Percentiles rank a stretch among this genome's conserved stretches.
Evolutionary conservation across 2,797 vertebrate species (phyloP).

Genomic region (Hapalemur alaotrensis): DNA sequence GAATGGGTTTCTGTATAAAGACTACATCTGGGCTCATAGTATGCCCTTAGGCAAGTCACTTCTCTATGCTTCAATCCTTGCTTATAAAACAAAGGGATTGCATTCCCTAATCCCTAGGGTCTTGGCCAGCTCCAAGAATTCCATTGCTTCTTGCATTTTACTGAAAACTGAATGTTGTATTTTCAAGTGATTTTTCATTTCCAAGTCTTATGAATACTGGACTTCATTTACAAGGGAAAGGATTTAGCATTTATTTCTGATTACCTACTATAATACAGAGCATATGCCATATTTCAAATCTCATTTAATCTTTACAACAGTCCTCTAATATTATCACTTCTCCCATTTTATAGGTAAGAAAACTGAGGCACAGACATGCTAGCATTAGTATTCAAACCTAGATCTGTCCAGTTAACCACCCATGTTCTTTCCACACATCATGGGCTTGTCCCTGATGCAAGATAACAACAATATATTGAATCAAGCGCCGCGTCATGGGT

Average conservation of each 20-base stretch:
- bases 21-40: neutral
- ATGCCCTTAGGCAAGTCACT: neutral
- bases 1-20: neutral
- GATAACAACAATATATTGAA: fast-evolving
- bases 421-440: neutral
- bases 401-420: neutral
- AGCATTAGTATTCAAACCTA: neutral
- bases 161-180: neutral
- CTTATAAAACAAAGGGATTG: neutral
- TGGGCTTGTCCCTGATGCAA: neutral
- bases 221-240: neutral
- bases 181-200: neutral
- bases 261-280: neutral
- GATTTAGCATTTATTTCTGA: neutral
- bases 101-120: neutral
- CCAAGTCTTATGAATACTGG: neutral
- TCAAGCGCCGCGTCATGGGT: neutral
- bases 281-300: neutral
- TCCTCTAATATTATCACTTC: neutral
- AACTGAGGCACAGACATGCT: neutral
- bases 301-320: neutral
- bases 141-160: neutral
- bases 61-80: neutral
- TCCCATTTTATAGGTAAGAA: neutral
- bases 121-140: neutral